phyloP scores from a whole-genome alignment of 2,113 vertebrate species.

The Lagopus leucura region DNA sequence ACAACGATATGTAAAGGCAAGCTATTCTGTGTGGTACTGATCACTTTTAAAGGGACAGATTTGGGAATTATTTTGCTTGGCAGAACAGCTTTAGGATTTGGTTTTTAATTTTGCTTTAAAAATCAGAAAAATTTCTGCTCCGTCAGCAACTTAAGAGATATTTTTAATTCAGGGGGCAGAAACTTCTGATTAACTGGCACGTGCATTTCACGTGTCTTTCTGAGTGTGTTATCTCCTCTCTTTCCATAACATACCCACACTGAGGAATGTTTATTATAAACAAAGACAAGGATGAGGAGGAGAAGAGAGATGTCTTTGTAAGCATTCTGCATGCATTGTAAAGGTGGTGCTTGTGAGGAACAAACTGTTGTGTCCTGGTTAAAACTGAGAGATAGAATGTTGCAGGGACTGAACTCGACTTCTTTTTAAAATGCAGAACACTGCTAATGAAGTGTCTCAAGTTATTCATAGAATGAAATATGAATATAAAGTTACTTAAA shows the following conservation, averaged over 20 bases:
- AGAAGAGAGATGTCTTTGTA: neutral
- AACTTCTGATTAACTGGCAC: neutral
- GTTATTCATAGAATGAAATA: neutral
- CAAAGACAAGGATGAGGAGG: neutral
- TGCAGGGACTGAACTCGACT: neutral
- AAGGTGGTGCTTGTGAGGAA: too few species aligned
- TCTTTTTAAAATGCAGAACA: conserved; percentile 23
- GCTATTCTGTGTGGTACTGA: neutral
- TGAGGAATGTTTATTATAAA: neutral
- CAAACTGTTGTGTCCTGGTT: neutral
- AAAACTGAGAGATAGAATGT: conserved; percentile 21
- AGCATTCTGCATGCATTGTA: neutral
- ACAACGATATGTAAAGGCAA: accelerated
- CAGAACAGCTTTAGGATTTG: neutral
- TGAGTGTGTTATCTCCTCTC: neutral
- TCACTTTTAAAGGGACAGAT: accelerated
- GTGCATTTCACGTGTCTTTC: neutral
- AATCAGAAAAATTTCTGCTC: neutral
- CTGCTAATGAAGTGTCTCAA: conserved; percentile 18
- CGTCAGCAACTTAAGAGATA: neutral
- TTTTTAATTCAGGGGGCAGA: neutral
- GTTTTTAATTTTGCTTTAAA: neutral
- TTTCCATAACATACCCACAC: neutral
- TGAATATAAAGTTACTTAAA: neutral
- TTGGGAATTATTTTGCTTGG: neutral